These are phyloP conservation scores for Crypturellus tataupa DNA, from an alignment of 2,797 vertebrate genomes.

Conservation along the genomic window DNA sequence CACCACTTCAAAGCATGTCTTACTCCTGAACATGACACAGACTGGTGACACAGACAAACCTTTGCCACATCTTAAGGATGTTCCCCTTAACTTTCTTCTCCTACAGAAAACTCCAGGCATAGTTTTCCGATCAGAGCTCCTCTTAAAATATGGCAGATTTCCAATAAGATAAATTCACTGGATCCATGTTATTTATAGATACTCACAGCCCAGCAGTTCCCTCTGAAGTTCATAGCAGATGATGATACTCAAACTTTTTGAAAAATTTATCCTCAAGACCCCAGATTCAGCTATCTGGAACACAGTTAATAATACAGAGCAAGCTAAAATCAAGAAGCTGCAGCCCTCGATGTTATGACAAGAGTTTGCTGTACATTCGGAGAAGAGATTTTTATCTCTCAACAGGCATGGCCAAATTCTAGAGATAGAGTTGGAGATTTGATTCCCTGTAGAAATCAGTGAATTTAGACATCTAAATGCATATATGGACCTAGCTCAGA, in stretches of 20 bases:
- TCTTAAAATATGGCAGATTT: neutral
- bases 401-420: neutral
- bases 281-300: neutral
- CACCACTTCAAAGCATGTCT: slow-evolving; percentile 53
- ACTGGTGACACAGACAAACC: slow-evolving; percentile 22
- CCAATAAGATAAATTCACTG: neutral
- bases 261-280: neutral
- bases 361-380: neutral
- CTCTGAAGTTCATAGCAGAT: neutral
- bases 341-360: neutral
- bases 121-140: neutral
- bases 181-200: neutral
- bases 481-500: neutral
- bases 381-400: neutral
- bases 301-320: accelerated
- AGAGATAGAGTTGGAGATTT: neutral
- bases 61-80: neutral
- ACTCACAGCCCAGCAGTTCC: neutral
- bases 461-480: neutral
- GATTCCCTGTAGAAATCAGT: neutral
- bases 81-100: neutral
- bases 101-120: neutral
- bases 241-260: neutral
- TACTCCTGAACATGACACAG: slow-evolving; percentile 21
- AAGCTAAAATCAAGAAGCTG: neutral